These are phyloP conservation scores for Henricia sp. DNA, from an alignment of 53 echinoderm and acorn worm genomes.

Conservation along the genomic window DNA sequence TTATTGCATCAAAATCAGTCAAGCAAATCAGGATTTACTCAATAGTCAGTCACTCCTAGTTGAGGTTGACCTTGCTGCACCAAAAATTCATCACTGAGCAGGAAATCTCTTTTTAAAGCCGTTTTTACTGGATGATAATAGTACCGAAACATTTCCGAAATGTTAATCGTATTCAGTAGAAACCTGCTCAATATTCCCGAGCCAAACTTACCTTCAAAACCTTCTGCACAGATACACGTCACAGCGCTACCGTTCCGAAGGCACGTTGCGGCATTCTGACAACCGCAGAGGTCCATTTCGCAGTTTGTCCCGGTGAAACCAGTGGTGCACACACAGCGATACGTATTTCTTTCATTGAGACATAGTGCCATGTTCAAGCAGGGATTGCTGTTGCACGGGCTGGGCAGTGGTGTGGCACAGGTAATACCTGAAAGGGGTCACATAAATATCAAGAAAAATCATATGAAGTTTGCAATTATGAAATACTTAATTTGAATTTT, in stretches of 20 bases:
- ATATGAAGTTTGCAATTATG: too few relatives aligned
- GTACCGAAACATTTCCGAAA: too few relatives aligned
- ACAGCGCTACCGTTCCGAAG: neutral
- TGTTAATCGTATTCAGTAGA: too few relatives aligned
- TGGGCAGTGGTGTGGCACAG: neutral
- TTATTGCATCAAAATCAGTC: too few relatives aligned
- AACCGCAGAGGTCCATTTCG: slow-evolving; percentile 28
- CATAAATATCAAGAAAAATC: too few relatives aligned
- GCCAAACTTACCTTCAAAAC: slow-evolving; percentile 66
- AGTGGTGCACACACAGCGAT: slow-evolving; percentile 64
- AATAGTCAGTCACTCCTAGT: too few relatives aligned
- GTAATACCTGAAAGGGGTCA: neutral
- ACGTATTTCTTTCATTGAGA: neutral
- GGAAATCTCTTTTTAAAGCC: too few relatives aligned
- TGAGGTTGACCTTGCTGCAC: too few relatives aligned
- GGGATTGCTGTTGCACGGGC: slow-evolving; percentile 30
- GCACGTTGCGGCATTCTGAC: slow-evolving; percentile 80
- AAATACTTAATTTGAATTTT: too few relatives aligned
- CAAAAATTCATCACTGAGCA: too few relatives aligned
- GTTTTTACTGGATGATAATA: too few relatives aligned
- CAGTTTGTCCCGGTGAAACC: slow-evolving; percentile 73
- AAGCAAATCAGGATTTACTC: too few relatives aligned
- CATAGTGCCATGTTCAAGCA: slow-evolving; percentile 29
- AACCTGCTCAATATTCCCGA: neutral
- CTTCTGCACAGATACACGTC: slow-evolving; percentile 63